Percentiles rank a stretch among this genome's conserved stretches.
Conservation (phyloP, 1,140 invertebrate genomes). For the Drosophila triauraria region DNA sequence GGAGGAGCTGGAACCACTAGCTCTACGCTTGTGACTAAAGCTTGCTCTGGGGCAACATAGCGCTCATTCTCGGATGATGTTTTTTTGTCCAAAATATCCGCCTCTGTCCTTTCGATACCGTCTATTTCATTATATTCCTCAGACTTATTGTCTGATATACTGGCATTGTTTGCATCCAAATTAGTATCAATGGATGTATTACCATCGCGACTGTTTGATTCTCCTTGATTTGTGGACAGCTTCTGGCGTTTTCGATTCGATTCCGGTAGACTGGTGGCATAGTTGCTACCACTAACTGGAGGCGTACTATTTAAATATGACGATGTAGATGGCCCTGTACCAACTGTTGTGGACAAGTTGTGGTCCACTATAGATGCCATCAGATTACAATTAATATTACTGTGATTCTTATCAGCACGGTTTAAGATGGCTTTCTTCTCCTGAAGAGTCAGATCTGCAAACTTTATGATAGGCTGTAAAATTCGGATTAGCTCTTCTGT, state of each 20-base stretch:
- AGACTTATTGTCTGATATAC: constrained; percentile 9
- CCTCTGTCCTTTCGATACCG: constrained; percentile 2
- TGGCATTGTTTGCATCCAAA: not conserved
- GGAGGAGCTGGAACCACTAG: constrained; percentile 59
- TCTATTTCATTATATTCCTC: constrained; percentile 4
- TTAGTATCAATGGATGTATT: not conserved
- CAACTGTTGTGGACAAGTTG: constrained; percentile 15
- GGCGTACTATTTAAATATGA: constrained; percentile 4
- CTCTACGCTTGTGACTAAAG: constrained; percentile 69
- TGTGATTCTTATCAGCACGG: not conserved
- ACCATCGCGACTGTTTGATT: constrained; percentile 12
- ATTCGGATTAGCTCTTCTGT: constrained; percentile 3
- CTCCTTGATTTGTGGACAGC: constrained; percentile 7
- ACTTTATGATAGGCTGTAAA: constrained; percentile 1
- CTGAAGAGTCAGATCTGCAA: not conserved
- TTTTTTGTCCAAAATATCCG: constrained; percentile 8
- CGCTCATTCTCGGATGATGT: constrained; percentile 18
- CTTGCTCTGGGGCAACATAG: constrained; percentile 69
- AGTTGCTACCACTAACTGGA: not conserved
- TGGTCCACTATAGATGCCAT: constrained; percentile 60
- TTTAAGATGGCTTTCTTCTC: constrained; percentile 5
- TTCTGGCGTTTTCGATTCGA: constrained; percentile 39
- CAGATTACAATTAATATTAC: constrained; percentile 14
- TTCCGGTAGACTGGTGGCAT: not conserved
- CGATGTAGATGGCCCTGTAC: constrained; percentile 15